Evolutionary conservation across 2,797 vertebrate genomes (phyloP).

Genomic region (Eospalax fontanierii): DNA sequence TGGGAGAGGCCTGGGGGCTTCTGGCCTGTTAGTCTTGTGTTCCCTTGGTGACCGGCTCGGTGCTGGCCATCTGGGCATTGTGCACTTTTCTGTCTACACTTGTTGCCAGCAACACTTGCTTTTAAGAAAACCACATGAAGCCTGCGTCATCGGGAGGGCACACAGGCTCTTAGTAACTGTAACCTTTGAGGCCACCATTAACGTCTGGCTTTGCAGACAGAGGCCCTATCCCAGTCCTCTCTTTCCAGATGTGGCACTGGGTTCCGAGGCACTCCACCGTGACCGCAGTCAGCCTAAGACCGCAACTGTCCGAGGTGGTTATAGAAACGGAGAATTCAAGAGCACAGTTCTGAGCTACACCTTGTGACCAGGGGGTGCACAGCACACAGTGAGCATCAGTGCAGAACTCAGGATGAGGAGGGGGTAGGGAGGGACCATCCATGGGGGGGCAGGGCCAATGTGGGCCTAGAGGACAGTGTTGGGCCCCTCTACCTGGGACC

Average conservation of each 20-base stretch:
- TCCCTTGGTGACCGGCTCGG: neutral
- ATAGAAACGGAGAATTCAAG: too few species aligned
- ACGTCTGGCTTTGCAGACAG: too few species aligned
- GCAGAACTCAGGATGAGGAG: neutral
- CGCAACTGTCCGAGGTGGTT: neutral
- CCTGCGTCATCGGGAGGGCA: neutral
- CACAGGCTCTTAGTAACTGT: too few species aligned
- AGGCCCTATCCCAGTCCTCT: neutral
- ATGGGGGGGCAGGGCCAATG: neutral
- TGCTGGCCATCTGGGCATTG: accelerated
- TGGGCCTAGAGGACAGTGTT: neutral
- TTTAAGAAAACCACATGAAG: neutral
- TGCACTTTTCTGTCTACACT: accelerated
- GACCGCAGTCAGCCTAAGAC: neutral
- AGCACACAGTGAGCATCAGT: too few species aligned
- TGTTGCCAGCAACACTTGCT: neutral
- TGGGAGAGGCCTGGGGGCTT: neutral
- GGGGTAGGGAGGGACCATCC: accelerated
- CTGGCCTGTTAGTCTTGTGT: too few species aligned
- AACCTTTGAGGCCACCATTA: too few species aligned
- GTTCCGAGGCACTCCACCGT: accelerated
- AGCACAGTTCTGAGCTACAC: neutral
- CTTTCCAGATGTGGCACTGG: neutral
- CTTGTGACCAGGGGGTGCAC: accelerated
- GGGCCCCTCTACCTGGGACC: neutral